These are phyloP conservation scores for Phymatocera aterrima DNA, from an alignment of 2,888 invertebrate species.

Conservation along the genomic window DNA sequence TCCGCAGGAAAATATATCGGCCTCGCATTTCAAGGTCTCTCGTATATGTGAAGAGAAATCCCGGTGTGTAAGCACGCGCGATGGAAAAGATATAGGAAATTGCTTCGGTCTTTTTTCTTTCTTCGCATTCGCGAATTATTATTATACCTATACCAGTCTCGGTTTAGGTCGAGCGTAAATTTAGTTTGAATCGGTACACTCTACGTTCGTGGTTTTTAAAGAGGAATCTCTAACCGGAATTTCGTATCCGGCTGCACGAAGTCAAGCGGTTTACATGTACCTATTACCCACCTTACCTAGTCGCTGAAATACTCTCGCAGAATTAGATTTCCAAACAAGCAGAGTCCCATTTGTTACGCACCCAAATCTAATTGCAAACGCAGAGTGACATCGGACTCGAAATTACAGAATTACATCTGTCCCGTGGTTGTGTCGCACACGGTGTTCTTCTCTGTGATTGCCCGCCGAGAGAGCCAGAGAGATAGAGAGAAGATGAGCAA, in stretches of 20 bases:
- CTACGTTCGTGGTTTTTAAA: too few species aligned
- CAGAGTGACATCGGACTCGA: slow-evolving; percentile 64
- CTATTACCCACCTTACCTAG: not conserved
- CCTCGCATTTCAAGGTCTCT: not conserved
- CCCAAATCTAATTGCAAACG: slow-evolving; percentile 63
- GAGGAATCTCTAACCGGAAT: too few species aligned
- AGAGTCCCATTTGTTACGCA: slow-evolving; percentile 63
- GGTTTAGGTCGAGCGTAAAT: not conserved
- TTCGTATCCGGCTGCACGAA: too few species aligned
- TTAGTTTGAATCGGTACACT: not conserved
- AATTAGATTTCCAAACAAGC: slow-evolving; percentile 43
- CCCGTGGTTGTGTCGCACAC: slow-evolving; percentile 7
- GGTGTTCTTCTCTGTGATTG: slow-evolving; percentile 56
- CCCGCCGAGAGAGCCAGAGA: slow-evolving; percentile 50
- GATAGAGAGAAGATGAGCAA: not conserved
- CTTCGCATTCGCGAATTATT: not conserved
- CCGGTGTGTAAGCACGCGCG: not conserved
- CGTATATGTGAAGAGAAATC: not conserved
- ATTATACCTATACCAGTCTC: too few species aligned
- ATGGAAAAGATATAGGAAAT: not conserved
- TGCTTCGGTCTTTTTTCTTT: not conserved
- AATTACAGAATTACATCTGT: slow-evolving; percentile 58
- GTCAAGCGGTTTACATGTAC: too few species aligned
- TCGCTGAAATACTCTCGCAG: slow-evolving; percentile 2
- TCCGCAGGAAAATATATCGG: not conserved